Conservation (phyloP, 2,113 vertebrate species). For the Podocnemis expansa region DNA sequence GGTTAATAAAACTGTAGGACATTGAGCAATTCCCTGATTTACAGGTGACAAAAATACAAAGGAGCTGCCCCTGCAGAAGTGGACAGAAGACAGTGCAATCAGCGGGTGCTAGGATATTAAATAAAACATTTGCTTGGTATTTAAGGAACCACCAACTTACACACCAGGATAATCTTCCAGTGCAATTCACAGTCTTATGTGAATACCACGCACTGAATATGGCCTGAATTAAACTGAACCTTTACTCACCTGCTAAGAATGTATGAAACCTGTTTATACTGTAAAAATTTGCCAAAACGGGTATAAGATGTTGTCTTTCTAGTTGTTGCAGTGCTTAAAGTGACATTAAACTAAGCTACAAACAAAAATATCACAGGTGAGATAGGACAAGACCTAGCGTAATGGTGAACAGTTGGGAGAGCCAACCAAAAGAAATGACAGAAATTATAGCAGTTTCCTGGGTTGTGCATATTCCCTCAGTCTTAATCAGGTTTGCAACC, state of each 20-base stretch:
- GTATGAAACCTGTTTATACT: fast-evolving
- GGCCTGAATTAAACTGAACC: not conserved
- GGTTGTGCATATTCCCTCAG: not conserved
- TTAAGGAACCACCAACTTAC: not conserved
- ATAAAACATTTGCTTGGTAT: not conserved
- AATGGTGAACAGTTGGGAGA: not conserved
- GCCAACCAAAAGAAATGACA: not conserved
- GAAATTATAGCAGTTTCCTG: not conserved
- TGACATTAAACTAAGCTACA: not conserved
- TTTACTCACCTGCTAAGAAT: fast-evolving
- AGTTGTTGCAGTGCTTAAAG: fast-evolving
- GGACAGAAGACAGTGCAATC: not conserved
- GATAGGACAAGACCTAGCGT: not conserved
- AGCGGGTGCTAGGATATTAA: not conserved
- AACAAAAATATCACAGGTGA: not conserved
- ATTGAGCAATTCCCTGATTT: not conserved
- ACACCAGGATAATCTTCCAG: not conserved
- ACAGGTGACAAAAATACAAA: not conserved
- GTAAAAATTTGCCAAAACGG: not conserved
- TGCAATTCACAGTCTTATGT: not conserved
- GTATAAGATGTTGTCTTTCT: not conserved
- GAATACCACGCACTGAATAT: not conserved
- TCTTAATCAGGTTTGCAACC: not conserved
- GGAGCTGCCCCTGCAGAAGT: fast-evolving
- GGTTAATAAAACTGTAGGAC: not conserved